A percentile compares a stretch with the other conserved stretches of the same genome.
Conservation (phyloP, 2,113 vertebrate genomes). For the Miniopterus natalensis region DNA sequence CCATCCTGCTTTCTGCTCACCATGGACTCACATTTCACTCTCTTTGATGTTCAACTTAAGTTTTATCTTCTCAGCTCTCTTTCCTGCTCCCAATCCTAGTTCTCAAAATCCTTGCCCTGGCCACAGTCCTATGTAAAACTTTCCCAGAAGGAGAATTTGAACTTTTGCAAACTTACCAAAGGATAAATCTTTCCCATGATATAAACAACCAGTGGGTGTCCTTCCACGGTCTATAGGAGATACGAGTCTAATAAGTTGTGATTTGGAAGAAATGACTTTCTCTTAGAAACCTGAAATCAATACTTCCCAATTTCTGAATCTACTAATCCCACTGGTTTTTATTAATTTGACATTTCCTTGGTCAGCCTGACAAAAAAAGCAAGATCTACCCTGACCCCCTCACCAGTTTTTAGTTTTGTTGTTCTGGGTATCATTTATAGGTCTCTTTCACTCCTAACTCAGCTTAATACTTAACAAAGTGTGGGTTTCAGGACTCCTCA, state of each 20-base stretch:
- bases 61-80: background rate
- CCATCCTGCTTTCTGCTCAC: background rate
- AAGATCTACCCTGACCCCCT: background rate
- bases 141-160: background rate
- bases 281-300: background rate
- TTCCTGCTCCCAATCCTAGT: background rate
- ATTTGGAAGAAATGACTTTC: background rate
- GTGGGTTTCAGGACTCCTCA: background rate
- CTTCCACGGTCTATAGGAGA: background rate
- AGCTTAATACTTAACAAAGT: background rate
- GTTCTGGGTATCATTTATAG: background rate
- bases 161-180: background rate
- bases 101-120: background rate
- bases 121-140: background rate
- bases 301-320: background rate
- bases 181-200: background rate
- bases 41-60: background rate
- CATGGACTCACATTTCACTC: background rate
- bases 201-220: background rate
- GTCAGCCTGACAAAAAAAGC: background rate
- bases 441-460: background rate
- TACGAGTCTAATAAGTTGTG: background rate
- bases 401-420: background rate
- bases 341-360: background rate
- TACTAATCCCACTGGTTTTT: background rate